These are phyloP conservation scores for Ennomos quercinarius DNA, from an alignment of 2,888 invertebrate genomes.

Conservation along the genomic window DNA sequence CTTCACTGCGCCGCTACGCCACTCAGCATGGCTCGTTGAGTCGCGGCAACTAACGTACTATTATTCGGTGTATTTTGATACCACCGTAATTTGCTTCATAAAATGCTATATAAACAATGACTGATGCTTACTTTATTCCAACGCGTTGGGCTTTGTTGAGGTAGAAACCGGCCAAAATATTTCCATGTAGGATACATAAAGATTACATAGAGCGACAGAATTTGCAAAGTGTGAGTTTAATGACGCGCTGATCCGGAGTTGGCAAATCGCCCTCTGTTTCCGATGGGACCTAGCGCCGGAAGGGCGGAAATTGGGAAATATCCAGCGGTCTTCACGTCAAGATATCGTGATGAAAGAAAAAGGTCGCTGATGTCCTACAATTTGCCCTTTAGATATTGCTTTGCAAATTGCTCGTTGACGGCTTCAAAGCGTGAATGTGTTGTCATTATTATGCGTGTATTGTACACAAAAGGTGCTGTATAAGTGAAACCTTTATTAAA, in stretches of 20 bases:
- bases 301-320: constrained; percentile 71
- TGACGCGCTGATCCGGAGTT: constrained; percentile 62
- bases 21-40: neutral
- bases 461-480: constrained; percentile 19
- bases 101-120: no score
- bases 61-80: no score
- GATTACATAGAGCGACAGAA: constrained; percentile 7
- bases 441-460: constrained; percentile 18
- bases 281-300: constrained; percentile 62
- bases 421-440: constrained; percentile 23
- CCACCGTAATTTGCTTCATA: no score
- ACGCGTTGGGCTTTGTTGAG: no score
- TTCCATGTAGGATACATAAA: no score
- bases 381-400: constrained; percentile 34
- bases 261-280: constrained; percentile 71
- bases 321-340: constrained; percentile 52
- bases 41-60: neutral
- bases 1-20: constrained; percentile 1
- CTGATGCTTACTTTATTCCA: no score
- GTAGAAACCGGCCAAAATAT: no score
- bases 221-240: constrained; percentile 40
- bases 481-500: constrained; percentile 22
- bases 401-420: constrained; percentile 28
- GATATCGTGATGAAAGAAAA: constrained; percentile 48
- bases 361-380: constrained; percentile 36